Conservation (phyloP, 2,888 invertebrate species). For the Ormyrus nitidulus region DNA sequence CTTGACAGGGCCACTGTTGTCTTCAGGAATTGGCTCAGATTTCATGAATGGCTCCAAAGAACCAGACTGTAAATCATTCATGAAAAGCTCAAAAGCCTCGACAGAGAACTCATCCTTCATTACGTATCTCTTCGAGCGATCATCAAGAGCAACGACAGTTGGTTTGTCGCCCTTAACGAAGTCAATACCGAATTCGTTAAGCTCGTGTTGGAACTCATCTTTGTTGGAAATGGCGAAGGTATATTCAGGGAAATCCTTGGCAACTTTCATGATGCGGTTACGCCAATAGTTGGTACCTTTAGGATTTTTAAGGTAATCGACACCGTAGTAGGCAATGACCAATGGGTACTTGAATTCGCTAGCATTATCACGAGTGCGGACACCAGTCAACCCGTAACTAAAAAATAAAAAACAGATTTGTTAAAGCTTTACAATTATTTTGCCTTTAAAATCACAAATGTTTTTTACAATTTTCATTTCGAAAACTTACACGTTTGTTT, state of each 20-base stretch:
- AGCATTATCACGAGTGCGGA: constrained; percentile 89
- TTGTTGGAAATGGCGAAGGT: constrained; percentile 94
- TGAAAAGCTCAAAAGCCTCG: constrained; percentile 89
- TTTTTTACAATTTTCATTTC: constrained; percentile 9
- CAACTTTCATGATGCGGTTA: constrained; percentile 94
- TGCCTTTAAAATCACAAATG: not conserved
- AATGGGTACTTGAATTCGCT: constrained; percentile 93
- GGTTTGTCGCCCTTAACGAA: constrained; percentile 93
- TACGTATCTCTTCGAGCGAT: constrained; percentile 91
- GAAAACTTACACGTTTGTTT: constrained; percentile 87
- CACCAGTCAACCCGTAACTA: constrained; percentile 94
- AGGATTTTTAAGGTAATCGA: constrained; percentile 96
- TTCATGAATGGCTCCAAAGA: constrained; percentile 94
- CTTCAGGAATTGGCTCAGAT: constrained; percentile 94
- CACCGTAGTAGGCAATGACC: constrained; percentile 93
- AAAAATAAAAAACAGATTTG: constrained; percentile 64
- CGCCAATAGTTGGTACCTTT: constrained; percentile 99
- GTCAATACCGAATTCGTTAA: constrained; percentile 95
- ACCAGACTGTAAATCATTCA: constrained; percentile 87
- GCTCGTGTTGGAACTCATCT: constrained; percentile 95
- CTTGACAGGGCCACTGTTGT: constrained; percentile 88
- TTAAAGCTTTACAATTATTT: constrained; percentile 1
- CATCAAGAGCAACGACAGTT: constrained; percentile 88
- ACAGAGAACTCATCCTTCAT: constrained; percentile 94
- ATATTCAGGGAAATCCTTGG: constrained; percentile 82